Evolutionary conservation across 2,797 vertebrate genomes (phyloP), one percentile per base, ranked within the genome.

Genomic region (Paratrypauchen microcephalus): DNA sequence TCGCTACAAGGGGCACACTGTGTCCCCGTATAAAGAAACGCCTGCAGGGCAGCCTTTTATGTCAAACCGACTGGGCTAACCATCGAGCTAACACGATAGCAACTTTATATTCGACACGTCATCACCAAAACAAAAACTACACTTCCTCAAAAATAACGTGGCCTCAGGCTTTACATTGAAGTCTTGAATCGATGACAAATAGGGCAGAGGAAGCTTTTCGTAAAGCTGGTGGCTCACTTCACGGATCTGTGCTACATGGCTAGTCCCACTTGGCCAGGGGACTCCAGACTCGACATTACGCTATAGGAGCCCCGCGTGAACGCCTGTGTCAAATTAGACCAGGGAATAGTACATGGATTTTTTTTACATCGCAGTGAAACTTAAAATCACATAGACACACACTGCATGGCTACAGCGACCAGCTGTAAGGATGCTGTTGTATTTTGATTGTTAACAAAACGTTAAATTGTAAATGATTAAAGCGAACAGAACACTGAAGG

Each of bases 241-340:
- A 70, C 70, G 84, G 75, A 71, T 70, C 59, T 56, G 56, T 61
- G 75, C 79, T 87, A 73, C 75, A 87, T 84, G 78, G 83, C 76
- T 89, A 89, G 89, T 88, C 83, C 81, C 74, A 71, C 18, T 32
- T 36, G 72, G 80, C 78, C 81, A 79, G 48, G 47, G 62, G 59
- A 54, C 41, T 45, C 15, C 41, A 45, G 26, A 69, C 71, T 78
- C 70, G 70, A 74, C 69, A 80, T 78, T 75, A 86, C 88, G 78
- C 79, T 76, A 64, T 78, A 80, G 85, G 1, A 13, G 82, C 30
- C 71, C 65, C 26, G 1, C 1, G 1, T 71, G 65, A 85, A 39
- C 59, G 89, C 91, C 91, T 83, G 83, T 73, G 63, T 0, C 65
- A 73, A 90, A 88, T 61, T 0, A 71, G 5, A 2, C 24, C 13